Evolutionary conservation across 2,797 vertebrate genomes (phyloP).

Genomic region (Cyprinodon diabolis): DNA sequence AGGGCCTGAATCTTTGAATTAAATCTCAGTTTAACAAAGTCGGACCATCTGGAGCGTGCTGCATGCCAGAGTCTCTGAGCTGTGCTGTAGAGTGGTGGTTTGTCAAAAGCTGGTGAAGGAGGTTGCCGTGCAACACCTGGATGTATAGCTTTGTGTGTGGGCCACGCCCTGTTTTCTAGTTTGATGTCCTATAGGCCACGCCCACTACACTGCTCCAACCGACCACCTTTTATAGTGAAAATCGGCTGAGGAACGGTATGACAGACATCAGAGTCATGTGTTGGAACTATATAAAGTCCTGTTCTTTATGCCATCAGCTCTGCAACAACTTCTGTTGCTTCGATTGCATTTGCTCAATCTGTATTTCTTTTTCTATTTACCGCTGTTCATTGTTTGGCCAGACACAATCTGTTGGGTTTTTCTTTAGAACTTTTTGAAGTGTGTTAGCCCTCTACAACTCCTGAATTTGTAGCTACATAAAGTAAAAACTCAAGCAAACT

Average conservation of each 20-base stretch:
- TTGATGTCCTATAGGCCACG: conserved; percentile 93
- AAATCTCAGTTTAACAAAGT: conserved; percentile 50
- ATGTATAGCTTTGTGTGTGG: conserved; percentile 34
- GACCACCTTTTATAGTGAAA: conserved; percentile 89
- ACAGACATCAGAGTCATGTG: conserved; percentile 86
- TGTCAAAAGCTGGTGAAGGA: conserved; percentile 69
- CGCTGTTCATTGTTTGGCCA: conserved; percentile 27
- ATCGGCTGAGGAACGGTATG: conserved; percentile 62
- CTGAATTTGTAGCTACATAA: conserved; percentile 52
- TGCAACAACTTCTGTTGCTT: conserved; percentile 78
- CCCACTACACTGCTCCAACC: conserved; percentile 90
- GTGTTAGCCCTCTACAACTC: conserved; percentile 48
- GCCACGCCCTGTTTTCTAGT: conserved; percentile 86
- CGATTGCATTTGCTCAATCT: conserved; percentile 64
- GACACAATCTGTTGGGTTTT: conserved; percentile 35
- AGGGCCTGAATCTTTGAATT: conserved; percentile 18
- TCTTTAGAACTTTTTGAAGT: conserved; percentile 39
- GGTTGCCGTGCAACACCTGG: conserved; percentile 66
- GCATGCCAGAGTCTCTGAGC: conserved; percentile 71
- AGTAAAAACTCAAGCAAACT: conserved; percentile 57
- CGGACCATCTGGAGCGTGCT: conserved; percentile 85
- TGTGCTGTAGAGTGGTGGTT: conserved; percentile 72
- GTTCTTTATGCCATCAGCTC: conserved; percentile 89
- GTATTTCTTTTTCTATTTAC: conserved; percentile 39
- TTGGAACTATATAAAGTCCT: conserved; percentile 87